Conservation (phyloP, 2,797 vertebrate species). For the Gymnoscopelus microlampas region DNA sequence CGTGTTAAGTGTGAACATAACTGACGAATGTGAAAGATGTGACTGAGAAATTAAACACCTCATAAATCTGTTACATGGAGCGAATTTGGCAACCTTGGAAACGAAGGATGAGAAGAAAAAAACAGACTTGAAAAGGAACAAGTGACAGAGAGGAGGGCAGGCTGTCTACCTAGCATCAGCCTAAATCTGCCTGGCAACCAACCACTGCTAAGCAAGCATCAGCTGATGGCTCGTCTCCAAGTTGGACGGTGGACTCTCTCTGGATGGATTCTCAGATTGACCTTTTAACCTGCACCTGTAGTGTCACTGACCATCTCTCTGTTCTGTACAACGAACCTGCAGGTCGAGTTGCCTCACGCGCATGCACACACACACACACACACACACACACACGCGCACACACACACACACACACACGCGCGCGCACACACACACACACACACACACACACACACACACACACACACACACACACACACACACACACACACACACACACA, state of each 20-base stretch:
- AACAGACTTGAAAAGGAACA: slow-evolving; percentile 52
- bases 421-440: slow-evolving; percentile 5
- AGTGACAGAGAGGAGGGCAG: slow-evolving; percentile 51
- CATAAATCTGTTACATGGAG: slow-evolving; percentile 52
- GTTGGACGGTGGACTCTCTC: slow-evolving; percentile 20
- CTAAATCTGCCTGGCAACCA: slow-evolving; percentile 74
- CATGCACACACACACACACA: slow-evolving; percentile 8
- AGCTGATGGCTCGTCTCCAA: slow-evolving; percentile 37
- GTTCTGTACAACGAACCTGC: not conserved
- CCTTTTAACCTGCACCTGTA: slow-evolving; percentile 46
- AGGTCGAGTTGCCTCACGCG: not conserved
- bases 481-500: slow-evolving; percentile 3
- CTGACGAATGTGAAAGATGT: slow-evolving; percentile 42
- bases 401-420: slow-evolving; percentile 10
- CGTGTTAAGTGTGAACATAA: slow-evolving; percentile 28
- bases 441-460: slow-evolving; percentile 13
- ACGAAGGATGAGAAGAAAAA: slow-evolving; percentile 26
- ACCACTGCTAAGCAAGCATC: slow-evolving; percentile 39
- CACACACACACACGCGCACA: slow-evolving; percentile 7
- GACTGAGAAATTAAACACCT: slow-evolving; percentile 67
- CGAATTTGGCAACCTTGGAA: slow-evolving; percentile 25
- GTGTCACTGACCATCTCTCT: not conserved
- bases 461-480: slow-evolving; percentile 11
- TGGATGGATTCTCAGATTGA: slow-evolving; percentile 39
- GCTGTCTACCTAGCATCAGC: slow-evolving; percentile 28